A percentile compares a stretch with the other conserved stretches of the same genome.
phyloP scores from a whole-genome alignment of 2,113 vertebrate species.

The Siniperca knerii region DNA sequence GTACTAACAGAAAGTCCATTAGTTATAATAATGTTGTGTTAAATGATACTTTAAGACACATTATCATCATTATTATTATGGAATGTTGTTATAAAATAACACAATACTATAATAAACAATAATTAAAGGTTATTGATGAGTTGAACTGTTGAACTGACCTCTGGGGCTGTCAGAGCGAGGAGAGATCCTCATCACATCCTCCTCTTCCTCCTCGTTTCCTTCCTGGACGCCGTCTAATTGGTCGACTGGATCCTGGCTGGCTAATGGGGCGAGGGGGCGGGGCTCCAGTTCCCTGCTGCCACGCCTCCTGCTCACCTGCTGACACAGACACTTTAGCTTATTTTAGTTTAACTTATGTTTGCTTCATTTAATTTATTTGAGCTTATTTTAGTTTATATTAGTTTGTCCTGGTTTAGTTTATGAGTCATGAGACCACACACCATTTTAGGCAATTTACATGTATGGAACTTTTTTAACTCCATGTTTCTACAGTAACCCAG shows the following conservation, averaged over 20 bases:
- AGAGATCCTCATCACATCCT: conserved; percentile 69
- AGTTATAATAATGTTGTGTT: too few species aligned
- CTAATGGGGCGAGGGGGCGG: conserved; percentile 71
- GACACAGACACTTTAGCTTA: background rate
- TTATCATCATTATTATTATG: too few species aligned
- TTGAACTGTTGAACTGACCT: conserved; percentile 73
- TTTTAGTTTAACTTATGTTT: background rate
- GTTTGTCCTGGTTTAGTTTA: background rate
- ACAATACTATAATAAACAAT: too few species aligned
- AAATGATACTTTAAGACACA: too few species aligned
- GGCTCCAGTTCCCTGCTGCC: conserved; percentile 71
- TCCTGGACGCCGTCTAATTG: conserved; percentile 85
- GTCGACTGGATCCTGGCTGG: conserved; percentile 74
- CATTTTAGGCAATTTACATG: too few species aligned
- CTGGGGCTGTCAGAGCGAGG: conserved; percentile 83
- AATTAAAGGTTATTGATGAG: background rate
- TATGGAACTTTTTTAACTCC: too few species aligned
- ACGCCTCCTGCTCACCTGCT: conserved; percentile 62
- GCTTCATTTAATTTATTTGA: background rate
- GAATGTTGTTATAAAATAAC: background rate
- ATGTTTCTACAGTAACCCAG: too few species aligned
- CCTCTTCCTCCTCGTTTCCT: conserved; percentile 81
- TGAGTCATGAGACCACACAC: too few species aligned
- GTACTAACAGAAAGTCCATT: too few species aligned
- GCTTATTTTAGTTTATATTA: background rate